phyloP scores from a whole-genome alignment of 37 sponge, comb jelly and placozoan species.

The Oopsacas minuta region DNA sequence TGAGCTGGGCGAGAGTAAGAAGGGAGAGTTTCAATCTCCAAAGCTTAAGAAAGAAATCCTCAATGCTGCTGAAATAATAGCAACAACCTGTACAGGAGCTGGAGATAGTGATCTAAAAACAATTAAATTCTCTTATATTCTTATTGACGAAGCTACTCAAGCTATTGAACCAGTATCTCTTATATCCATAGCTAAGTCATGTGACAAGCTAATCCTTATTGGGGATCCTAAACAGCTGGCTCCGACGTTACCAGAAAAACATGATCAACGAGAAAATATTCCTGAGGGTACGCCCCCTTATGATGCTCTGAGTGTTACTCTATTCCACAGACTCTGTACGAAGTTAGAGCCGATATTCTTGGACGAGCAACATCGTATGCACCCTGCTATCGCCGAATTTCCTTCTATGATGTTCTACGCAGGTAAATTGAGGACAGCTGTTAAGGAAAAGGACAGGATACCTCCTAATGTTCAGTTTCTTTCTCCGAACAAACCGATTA shows the following conservation, averaged over 20 bases:
- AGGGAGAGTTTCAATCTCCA: background rate
- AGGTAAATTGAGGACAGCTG: slow-evolving; percentile 31
- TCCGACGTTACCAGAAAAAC: slow-evolving; percentile 30
- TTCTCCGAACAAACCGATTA: slow-evolving; percentile 11
- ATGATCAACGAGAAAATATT: background rate
- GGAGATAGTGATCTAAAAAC: slow-evolving; percentile 31
- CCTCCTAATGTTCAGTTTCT: background rate
- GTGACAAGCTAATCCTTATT: slow-evolving; percentile 44
- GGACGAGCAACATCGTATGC: slow-evolving; percentile 61
- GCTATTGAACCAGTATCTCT: slow-evolving; percentile 41
- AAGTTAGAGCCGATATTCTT: slow-evolving; percentile 25
- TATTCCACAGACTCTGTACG: slow-evolving; percentile 55
- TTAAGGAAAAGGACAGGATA: background rate
- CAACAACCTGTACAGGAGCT: slow-evolving; percentile 45
- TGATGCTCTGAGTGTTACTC: slow-evolving; percentile 20
- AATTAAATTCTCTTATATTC: slow-evolving; percentile 32
- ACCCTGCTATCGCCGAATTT: slow-evolving; percentile 36
- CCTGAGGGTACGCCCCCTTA: background rate
- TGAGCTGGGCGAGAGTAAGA: slow-evolving; percentile 19
- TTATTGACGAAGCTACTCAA: slow-evolving; percentile 60
- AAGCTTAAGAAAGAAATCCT: slow-evolving; percentile 24
- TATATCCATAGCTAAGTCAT: slow-evolving; percentile 26
- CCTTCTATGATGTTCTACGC: slow-evolving; percentile 39
- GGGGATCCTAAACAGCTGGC: slow-evolving; percentile 55
- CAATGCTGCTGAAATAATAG: slow-evolving; percentile 35